phyloP scores from a whole-genome alignment of 2,797 vertebrate genomes.

The Gallinago nigripennis region DNA sequence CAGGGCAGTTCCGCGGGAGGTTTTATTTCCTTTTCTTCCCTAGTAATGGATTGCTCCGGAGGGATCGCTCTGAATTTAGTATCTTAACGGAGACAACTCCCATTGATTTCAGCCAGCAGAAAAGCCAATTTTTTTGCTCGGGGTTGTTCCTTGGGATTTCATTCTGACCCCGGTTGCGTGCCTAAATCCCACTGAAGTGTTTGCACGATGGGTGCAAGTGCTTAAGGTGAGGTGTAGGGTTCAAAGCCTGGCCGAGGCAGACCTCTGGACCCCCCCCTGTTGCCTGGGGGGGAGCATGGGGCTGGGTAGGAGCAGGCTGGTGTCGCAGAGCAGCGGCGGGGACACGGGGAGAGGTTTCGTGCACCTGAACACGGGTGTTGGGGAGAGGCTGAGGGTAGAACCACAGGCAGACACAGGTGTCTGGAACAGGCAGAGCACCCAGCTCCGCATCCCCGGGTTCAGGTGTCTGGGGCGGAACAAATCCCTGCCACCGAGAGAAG shows the following conservation, averaged over 20 bases:
- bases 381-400: background rate
- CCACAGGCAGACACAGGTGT: background rate
- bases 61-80: background rate
- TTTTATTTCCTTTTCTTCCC: background rate
- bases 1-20: background rate
- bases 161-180: accelerated
- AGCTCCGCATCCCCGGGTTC: background rate
- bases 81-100: background rate
- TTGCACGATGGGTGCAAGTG: background rate
- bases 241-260: background rate
- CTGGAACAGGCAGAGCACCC: background rate
- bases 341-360: background rate
- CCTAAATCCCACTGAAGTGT: background rate
- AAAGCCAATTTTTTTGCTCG: background rate
- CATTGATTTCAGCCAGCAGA: background rate
- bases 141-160: background rate
- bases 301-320: background rate
- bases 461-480: background rate
- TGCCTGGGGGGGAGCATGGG: background rate
- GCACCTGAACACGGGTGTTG: background rate
- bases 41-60: background rate
- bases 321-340: background rate
- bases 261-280: background rate
- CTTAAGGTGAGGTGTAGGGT: background rate
- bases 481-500: background rate